Conservation (phyloP, 2,113 vertebrate genomes). For the Eonycteris spelaea region DNA sequence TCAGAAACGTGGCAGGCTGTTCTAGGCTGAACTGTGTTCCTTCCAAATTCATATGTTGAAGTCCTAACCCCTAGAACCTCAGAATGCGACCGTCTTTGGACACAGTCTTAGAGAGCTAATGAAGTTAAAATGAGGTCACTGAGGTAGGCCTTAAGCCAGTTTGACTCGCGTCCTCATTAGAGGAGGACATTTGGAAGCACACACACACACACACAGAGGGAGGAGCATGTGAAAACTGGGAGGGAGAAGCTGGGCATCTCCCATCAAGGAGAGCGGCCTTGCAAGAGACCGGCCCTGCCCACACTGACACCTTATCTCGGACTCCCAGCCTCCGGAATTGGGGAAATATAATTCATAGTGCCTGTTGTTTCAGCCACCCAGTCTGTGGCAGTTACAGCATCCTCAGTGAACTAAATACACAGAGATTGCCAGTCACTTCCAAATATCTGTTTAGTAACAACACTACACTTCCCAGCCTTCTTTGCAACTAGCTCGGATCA, state of each 20-base stretch:
- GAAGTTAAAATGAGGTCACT: background rate
- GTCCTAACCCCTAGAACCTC: background rate
- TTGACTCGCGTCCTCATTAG: background rate
- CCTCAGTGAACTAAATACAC: background rate
- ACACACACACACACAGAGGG: background rate
- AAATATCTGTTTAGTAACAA: background rate
- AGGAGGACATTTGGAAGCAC: background rate
- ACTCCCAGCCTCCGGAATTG: background rate
- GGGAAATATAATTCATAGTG: background rate
- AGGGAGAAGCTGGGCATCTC: background rate
- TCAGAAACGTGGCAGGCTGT: background rate
- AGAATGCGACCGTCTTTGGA: background rate
- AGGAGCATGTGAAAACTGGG: background rate
- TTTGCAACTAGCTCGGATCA: background rate
- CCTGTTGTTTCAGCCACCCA: background rate
- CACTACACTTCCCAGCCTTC: background rate
- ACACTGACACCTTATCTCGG: background rate
- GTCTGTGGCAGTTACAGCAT: background rate
- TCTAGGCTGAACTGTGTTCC: background rate
- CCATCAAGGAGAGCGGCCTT: background rate
- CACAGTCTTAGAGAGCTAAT: background rate
- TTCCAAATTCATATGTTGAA: background rate
- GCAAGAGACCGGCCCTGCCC: background rate
- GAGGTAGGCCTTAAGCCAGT: background rate
- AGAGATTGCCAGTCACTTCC: background rate